Evolutionary conservation across 2,888 invertebrate species (phyloP).

Genomic region (Caenorhabditis sp.): DNA sequence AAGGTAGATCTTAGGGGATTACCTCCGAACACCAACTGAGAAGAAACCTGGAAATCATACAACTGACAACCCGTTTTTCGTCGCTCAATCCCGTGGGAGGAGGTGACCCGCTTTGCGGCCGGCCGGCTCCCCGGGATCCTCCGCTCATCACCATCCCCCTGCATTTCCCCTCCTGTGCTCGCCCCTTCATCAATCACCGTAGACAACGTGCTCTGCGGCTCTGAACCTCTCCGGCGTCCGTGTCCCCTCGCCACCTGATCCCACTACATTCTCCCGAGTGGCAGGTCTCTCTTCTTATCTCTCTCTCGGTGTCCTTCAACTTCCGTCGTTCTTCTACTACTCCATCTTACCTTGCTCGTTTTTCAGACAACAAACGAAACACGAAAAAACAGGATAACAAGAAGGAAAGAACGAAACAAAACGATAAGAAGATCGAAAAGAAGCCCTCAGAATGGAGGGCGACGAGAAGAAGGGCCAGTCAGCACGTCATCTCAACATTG

Average conservation of each 20-base stretch:
- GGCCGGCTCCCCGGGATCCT: slow-evolving; percentile 31
- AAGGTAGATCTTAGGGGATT: too few species aligned
- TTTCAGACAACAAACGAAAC: slow-evolving; percentile 13
- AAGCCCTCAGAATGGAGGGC: slow-evolving; percentile 45
- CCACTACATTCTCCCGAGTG: neutral
- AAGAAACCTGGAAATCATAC: too few species aligned
- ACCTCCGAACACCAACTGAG: too few species aligned
- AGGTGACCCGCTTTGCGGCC: slow-evolving; percentile 41
- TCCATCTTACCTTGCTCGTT: neutral
- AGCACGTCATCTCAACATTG: slow-evolving; percentile 52
- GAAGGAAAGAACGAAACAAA: slow-evolving; percentile 5
- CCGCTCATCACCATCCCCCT: slow-evolving; percentile 31
- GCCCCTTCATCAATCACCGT: slow-evolving; percentile 47
- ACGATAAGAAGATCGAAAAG: slow-evolving; percentile 30
- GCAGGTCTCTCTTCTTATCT: neutral
- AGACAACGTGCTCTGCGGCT: slow-evolving; percentile 42
- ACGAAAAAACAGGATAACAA: slow-evolving; percentile 6
- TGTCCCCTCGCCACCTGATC: neutral
- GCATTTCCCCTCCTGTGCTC: too few species aligned
- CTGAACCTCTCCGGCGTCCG: slow-evolving; percentile 15
- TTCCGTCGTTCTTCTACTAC: slow-evolving; percentile 1
- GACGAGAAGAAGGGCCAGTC: slow-evolving; percentile 39
- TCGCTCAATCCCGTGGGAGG: slow-evolving; percentile 40
- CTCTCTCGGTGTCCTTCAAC: slow-evolving; percentile 2
- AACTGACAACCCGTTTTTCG: too few species aligned